Conservation (phyloP, 2,888 invertebrate genomes). For the Dryocosmus kuriphilus region DNA sequence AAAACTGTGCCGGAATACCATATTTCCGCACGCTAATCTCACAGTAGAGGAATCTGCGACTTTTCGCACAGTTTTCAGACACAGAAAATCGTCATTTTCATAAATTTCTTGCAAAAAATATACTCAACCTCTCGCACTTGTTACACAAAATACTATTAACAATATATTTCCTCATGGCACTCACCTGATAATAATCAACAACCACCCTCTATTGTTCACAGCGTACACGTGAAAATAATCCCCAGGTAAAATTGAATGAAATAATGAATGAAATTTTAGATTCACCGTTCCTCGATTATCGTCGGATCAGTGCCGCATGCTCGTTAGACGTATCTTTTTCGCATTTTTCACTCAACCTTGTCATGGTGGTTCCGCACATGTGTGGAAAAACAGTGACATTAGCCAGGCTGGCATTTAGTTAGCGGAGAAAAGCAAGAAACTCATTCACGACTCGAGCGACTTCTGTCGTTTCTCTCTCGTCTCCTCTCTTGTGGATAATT, state of each 20-base stretch:
- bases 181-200: too few relatives aligned
- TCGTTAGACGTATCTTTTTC: conserved; percentile 43
- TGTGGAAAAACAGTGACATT: conserved; percentile 52
- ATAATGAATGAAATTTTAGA: conserved; percentile 43
- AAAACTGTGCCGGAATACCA: too few relatives aligned
- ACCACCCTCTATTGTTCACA: background rate
- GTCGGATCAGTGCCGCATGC: conserved; percentile 21
- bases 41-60: too few relatives aligned
- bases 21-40: too few relatives aligned
- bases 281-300: conserved; percentile 21
- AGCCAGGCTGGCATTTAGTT: conserved; percentile 64
- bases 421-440: conserved; percentile 64
- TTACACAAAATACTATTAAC: too few relatives aligned
- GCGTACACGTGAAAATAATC: too few relatives aligned
- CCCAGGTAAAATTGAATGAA: background rate
- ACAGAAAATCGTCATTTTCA: too few relatives aligned
- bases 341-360: conserved; percentile 32
- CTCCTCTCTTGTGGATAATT: conserved; percentile 59
- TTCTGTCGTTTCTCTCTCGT: conserved; percentile 43
- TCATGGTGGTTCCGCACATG: conserved; percentile 13
- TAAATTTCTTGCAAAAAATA: too few relatives aligned
- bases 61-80: too few relatives aligned
- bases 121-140: too few relatives aligned
- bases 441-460: conserved; percentile 62
- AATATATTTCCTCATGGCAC: too few relatives aligned